phyloP scores from a whole-genome alignment of 2,113 vertebrate genomes.

The Tachysurus fulvidraco region DNA sequence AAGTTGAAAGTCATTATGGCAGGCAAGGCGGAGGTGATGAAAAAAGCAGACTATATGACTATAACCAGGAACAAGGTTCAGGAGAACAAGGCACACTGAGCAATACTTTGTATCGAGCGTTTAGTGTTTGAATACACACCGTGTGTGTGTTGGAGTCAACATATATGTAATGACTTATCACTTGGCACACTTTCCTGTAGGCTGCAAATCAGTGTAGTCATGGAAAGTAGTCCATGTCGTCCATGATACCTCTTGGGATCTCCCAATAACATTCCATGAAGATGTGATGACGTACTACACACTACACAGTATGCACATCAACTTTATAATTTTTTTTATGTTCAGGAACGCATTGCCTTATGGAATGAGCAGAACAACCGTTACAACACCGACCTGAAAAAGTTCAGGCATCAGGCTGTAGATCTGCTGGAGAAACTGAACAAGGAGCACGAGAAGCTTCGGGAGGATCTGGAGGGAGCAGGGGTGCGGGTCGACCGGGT shows the following conservation, averaged over 20 bases:
- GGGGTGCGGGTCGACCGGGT: constrained; percentile 77
- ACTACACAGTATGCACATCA: not conserved
- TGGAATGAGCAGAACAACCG: constrained; percentile 88
- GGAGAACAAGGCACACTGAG: not conserved
- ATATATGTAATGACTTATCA: not conserved
- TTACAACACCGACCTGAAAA: constrained; percentile 82
- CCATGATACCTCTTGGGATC: not conserved
- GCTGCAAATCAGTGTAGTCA: not conserved
- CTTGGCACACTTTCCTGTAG: not conserved
- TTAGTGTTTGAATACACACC: not conserved
- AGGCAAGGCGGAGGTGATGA: not conserved
- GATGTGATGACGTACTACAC: not conserved
- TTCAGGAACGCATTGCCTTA: constrained; percentile 86
- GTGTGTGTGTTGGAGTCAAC: no score
- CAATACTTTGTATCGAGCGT: not conserved
- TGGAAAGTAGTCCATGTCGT: not conserved
- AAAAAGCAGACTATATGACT: not conserved
- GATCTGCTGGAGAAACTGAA: constrained; percentile 78
- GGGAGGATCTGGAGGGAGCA: constrained; percentile 76
- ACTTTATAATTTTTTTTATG: not conserved
- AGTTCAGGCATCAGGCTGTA: constrained; percentile 87
- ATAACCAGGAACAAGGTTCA: not conserved
- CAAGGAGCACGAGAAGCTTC: constrained; percentile 77
- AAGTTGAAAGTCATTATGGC: not conserved
- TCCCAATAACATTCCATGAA: not conserved